These are phyloP conservation scores for Bursaphelenchus mucronatus DNA, from an alignment of 1,140 invertebrate genomes.

Conservation along the genomic window DNA sequence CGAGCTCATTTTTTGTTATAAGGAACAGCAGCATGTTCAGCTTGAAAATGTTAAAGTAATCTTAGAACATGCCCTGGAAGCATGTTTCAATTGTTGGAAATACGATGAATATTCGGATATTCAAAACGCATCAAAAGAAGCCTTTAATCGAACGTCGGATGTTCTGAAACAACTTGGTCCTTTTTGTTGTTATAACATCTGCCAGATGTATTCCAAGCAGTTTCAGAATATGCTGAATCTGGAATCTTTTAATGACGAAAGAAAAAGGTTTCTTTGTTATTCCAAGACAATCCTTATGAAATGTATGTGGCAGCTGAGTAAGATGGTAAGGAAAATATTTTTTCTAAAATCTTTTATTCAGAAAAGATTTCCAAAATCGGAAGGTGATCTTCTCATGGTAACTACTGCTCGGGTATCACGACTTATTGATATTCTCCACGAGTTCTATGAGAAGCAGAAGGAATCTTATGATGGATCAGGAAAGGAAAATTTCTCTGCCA, in stretches of 20 bases:
- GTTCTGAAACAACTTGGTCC: constrained; percentile 44
- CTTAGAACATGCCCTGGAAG: no score
- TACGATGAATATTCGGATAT: no score
- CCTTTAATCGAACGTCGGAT: constrained; percentile 34
- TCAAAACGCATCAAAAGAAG: not conserved
- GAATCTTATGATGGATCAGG: constrained; percentile 17
- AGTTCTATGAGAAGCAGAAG: constrained; percentile 32
- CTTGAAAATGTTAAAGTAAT: no score
- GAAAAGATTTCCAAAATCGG: no score
- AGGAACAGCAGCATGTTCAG: no score
- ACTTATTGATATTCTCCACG: constrained; percentile 40
- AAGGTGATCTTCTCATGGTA: no score
- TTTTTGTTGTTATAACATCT: constrained; percentile 50
- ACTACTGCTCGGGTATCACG: no score
- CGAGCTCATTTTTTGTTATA: not conserved
- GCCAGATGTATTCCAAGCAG: constrained; percentile 42
- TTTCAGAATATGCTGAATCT: constrained; percentile 39
- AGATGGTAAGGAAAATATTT: no score
- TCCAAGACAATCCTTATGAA: constrained; percentile 35
- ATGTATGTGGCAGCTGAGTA: constrained; percentile 8
- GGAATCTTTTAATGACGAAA: constrained; percentile 27
- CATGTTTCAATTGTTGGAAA: no score
- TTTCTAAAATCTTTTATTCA: no score
- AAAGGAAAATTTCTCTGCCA: constrained; percentile 27
- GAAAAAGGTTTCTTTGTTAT: constrained; percentile 31